Evolutionary conservation across 2,888 invertebrate species (phyloP).

Genomic region (Morpho deidamia): DNA sequence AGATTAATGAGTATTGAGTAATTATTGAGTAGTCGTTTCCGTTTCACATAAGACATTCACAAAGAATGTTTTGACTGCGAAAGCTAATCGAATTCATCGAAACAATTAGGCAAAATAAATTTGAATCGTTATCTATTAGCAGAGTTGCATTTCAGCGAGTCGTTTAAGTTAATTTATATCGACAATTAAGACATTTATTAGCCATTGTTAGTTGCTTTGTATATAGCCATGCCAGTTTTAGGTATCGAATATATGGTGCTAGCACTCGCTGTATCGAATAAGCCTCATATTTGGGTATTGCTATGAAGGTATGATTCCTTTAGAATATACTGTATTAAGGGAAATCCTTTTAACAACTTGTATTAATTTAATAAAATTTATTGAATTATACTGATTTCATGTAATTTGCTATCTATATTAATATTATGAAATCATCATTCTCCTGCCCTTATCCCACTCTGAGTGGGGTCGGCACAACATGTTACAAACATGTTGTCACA

Average conservation of each 20-base stretch:
- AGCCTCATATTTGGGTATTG: conserved; percentile 13
- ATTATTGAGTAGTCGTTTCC: no score
- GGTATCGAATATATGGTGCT: conserved; percentile 11
- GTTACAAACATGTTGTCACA: no score
- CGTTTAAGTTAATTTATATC: conserved; percentile 31
- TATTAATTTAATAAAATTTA: no score
- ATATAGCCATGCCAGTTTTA: conserved; percentile 17
- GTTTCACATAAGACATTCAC: neutral
- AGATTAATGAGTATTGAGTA: no score
- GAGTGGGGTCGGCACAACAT: no score
- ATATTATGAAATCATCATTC: no score
- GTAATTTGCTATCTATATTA: no score
- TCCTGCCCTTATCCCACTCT: no score
- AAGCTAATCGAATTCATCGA: conserved; percentile 18
- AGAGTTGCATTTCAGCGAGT: conserved; percentile 22
- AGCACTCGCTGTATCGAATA: conserved; percentile 10
- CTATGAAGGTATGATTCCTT: neutral
- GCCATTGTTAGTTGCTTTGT: conserved; percentile 30
- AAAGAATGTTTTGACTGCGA: conserved; percentile 12
- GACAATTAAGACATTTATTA: conserved; percentile 37
- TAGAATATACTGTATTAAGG: no score
- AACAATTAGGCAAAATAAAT: conserved; percentile 25
- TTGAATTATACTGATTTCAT: no score
- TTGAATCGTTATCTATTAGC: conserved; percentile 23
- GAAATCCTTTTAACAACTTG: no score